Evolutionary conservation across 2,888 invertebrate species (phyloP).

Genomic region (Lissonota sp.): DNA sequence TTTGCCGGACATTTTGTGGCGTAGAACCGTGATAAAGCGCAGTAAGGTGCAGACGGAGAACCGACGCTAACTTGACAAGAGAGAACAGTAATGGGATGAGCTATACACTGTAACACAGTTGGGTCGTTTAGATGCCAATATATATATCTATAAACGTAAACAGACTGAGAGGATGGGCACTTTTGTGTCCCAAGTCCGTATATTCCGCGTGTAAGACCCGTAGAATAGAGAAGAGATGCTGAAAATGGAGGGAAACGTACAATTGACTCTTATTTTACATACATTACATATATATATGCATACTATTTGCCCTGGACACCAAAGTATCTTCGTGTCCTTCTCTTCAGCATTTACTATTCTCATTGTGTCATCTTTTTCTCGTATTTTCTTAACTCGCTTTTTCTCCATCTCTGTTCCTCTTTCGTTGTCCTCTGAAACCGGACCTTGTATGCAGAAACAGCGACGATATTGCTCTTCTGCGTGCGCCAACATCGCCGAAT

Average conservation of each 20-base stretch:
- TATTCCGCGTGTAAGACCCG: background rate
- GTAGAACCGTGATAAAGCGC: constrained; percentile 24
- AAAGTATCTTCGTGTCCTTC: constrained; percentile 35
- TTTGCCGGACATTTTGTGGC: constrained; percentile 1
- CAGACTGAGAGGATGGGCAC: constrained; percentile 27
- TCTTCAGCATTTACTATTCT: constrained; percentile 31
- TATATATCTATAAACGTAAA: constrained; percentile 45
- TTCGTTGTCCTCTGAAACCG: constrained; percentile 62
- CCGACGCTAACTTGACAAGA: constrained; percentile 66
- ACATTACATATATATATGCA: constrained; percentile 31
- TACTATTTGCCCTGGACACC: constrained; percentile 34
- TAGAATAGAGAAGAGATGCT: constrained; percentile 7
- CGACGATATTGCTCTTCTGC: constrained; percentile 69
- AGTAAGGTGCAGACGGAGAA: constrained; percentile 40
- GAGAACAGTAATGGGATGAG: constrained; percentile 68
- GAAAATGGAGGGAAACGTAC: constrained; percentile 7
- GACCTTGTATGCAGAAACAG: constrained; percentile 73
- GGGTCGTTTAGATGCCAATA: constrained; percentile 69
- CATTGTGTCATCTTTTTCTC: constrained; percentile 41
- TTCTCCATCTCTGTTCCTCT: constrained; percentile 12
- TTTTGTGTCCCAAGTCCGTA: constrained; percentile 26
- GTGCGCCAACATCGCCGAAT: constrained; percentile 68
- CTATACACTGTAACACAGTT: constrained; percentile 66
- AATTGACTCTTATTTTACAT: background rate
- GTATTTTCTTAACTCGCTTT: constrained; percentile 37